phyloP scores from a whole-genome alignment of 1,140 invertebrate species.

The Megathymus violae region DNA sequence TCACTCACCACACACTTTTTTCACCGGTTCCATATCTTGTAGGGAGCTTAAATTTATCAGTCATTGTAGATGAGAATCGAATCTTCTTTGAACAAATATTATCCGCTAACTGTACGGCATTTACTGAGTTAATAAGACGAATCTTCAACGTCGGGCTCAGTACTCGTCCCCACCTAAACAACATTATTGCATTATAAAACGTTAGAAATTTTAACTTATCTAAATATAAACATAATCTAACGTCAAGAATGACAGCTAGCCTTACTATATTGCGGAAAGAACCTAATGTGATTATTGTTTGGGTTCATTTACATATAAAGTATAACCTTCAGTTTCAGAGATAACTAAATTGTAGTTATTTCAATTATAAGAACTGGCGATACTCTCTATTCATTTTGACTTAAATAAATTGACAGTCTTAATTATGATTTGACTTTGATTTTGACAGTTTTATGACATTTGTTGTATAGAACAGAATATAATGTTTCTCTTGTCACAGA shows the following conservation, averaged over 20 bases:
- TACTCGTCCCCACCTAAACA: slow-evolving; percentile 60
- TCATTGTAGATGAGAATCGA: slow-evolving; percentile 45
- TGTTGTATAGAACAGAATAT: too few relatives aligned
- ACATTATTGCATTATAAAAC: slow-evolving; percentile 34
- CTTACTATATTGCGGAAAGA: background rate
- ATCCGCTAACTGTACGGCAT: slow-evolving; percentile 3
- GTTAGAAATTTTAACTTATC: slow-evolving; percentile 36
- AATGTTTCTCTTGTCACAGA: too few relatives aligned
- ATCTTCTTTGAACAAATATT: slow-evolving; percentile 32
- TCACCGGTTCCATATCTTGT: slow-evolving; percentile 85
- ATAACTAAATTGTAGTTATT: too few relatives aligned
- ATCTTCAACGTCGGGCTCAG: slow-evolving; percentile 39
- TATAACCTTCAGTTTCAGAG: too few relatives aligned
- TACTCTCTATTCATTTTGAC: too few relatives aligned
- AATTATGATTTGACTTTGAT: too few relatives aligned
- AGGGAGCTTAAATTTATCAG: slow-evolving; percentile 85
- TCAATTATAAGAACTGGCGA: too few relatives aligned
- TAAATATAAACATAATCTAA: slow-evolving; percentile 47
- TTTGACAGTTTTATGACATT: too few relatives aligned
- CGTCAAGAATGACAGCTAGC: slow-evolving; percentile 28
- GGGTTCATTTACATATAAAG: too few relatives aligned
- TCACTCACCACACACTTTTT: slow-evolving; percentile 84
- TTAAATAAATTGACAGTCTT: too few relatives aligned
- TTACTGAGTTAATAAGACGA: slow-evolving; percentile 24
- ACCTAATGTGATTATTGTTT: background rate